These are phyloP conservation scores for Leucoptera coffeella DNA, from an alignment of 2,888 invertebrate species.

Conservation along the genomic window DNA sequence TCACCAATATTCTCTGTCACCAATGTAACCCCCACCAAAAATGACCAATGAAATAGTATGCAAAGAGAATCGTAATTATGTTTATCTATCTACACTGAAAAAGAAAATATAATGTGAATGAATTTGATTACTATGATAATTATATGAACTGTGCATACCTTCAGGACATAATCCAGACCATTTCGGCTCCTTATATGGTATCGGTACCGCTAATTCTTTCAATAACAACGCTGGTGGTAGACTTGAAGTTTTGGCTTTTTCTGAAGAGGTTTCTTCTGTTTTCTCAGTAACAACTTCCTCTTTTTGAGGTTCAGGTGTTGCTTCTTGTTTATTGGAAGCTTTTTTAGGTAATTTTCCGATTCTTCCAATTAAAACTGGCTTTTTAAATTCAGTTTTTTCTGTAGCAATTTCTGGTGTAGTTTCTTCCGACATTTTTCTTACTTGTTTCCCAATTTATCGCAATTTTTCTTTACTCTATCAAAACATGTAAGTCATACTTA, in stretches of 20 bases:
- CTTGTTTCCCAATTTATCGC: no score
- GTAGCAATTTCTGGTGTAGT: background rate
- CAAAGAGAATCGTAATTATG: no score
- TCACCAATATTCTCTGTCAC: no score
- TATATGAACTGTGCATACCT: slow-evolving; percentile 13
- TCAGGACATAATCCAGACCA: slow-evolving; percentile 69
- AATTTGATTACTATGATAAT: no score
- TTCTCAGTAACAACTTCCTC: slow-evolving; percentile 11
- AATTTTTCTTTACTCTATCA: no score
- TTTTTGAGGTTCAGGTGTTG: slow-evolving; percentile 6
- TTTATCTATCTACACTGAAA: no score
- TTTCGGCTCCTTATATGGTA: slow-evolving; percentile 71
- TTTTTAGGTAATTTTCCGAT: slow-evolving; percentile 48
- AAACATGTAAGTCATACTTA: no score
- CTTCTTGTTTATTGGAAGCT: slow-evolving; percentile 9
- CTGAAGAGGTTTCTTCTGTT: slow-evolving; percentile 9
- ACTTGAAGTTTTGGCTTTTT: slow-evolving; percentile 12
- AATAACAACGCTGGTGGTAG: slow-evolving; percentile 20
- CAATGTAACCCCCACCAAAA: no score
- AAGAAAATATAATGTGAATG: no score
- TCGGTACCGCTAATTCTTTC: slow-evolving; percentile 29
- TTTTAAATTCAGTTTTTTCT: slow-evolving; percentile 34
- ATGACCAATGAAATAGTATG: no score
- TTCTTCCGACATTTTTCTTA: background rate
- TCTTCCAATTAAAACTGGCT: slow-evolving; percentile 46